Conservation (phyloP, 92 coral and sea anemone species). For the Zoanthus sansibaricus region DNA sequence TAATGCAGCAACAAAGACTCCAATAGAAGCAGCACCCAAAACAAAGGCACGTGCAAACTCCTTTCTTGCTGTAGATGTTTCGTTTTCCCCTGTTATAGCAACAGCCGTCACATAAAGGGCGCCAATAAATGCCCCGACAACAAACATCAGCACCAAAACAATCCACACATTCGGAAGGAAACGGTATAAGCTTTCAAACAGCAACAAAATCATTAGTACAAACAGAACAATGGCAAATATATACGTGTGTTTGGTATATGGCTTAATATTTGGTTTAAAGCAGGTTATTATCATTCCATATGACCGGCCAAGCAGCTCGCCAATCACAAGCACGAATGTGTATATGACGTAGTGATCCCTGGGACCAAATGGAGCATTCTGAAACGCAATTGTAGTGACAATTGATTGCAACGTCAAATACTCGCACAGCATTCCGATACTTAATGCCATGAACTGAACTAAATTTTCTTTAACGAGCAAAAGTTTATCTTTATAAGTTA, state of each 20-base stretch:
- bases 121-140: constrained; percentile 74
- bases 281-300: constrained; percentile 50
- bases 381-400: constrained; percentile 70
- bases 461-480: constrained; percentile 34
- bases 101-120: constrained; percentile 73
- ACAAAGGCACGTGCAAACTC: constrained; percentile 91
- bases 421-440: constrained; percentile 72
- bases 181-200: constrained; percentile 71
- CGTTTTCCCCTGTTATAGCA: constrained; percentile 52
- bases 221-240: constrained; percentile 63
- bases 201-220: constrained; percentile 53
- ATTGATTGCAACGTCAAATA: constrained; percentile 70
- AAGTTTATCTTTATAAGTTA: constrained; percentile 59
- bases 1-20: constrained; percentile 67
- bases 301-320: constrained; percentile 77
- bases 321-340: constrained; percentile 67
- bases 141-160: constrained; percentile 51
- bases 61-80: constrained; percentile 51
- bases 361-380: constrained; percentile 73
- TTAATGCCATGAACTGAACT: constrained; percentile 44
- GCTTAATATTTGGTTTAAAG: constrained; percentile 33
- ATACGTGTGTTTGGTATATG: constrained; percentile 67
- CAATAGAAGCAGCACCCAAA: constrained; percentile 66
- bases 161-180: constrained; percentile 72
- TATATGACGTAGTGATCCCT: constrained; percentile 74